Evolutionary conservation across 2,888 invertebrate species (phyloP).

Genomic region (Physocephala rufipes): DNA sequence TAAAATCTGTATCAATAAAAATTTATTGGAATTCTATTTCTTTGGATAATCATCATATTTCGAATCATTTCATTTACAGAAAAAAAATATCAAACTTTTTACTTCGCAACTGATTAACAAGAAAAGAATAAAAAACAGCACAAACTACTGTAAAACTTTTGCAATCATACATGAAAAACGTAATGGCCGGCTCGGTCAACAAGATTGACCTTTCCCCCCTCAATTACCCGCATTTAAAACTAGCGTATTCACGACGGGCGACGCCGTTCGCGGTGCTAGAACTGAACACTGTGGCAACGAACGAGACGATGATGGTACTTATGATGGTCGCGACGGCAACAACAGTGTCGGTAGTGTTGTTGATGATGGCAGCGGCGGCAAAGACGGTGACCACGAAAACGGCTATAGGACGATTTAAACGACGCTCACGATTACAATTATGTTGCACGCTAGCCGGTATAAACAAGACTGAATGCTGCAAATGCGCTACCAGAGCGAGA

Average conservation of each 20-base stretch:
- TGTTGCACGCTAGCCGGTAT: slow-evolving; percentile 58
- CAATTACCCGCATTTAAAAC: too few species aligned
- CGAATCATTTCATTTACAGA: too few species aligned
- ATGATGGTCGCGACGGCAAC: not conserved
- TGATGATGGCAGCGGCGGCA: slow-evolving; percentile 1
- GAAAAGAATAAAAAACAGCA: not conserved
- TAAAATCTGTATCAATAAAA: too few species aligned
- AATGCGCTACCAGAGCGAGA: slow-evolving; percentile 47
- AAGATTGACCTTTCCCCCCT: not conserved
- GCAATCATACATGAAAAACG: not conserved
- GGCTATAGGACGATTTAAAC: slow-evolving; percentile 41
- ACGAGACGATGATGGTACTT: slow-evolving; percentile 36
- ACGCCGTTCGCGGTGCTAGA: not conserved
- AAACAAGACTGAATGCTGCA: slow-evolving; percentile 56
- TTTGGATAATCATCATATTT: too few species aligned
- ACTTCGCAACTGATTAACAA: slow-evolving; percentile 4
- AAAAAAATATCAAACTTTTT: too few species aligned
- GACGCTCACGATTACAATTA: slow-evolving; percentile 46
- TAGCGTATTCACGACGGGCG: too few species aligned
- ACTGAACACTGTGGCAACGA: slow-evolving; percentile 36
- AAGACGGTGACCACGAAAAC: slow-evolving; percentile 36
- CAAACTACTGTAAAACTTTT: slow-evolving; percentile 8
- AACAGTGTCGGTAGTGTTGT: not conserved
- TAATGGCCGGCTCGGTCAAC: slow-evolving; percentile 4
- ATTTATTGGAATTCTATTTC: too few species aligned